These are phyloP conservation scores for Syrrhaptes paradoxus DNA, from an alignment of 2,113 vertebrate species.

Conservation along the genomic window DNA sequence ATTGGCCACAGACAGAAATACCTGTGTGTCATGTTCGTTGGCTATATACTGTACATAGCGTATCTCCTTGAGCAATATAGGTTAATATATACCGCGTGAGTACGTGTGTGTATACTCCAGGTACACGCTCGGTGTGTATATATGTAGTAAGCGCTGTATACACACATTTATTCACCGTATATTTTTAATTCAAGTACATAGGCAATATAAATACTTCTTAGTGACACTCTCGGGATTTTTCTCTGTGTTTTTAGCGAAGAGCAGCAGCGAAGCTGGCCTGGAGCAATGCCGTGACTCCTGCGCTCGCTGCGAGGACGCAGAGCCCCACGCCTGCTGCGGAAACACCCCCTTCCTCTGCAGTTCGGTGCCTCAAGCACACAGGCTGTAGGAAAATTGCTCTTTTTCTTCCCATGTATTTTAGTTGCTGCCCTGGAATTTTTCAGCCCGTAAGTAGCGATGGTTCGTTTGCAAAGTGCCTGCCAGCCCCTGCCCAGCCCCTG, in stretches of 20 bases:
- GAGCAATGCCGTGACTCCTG: neutral
- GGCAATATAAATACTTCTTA: conserved; percentile 23
- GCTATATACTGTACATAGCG: conserved; percentile 46
- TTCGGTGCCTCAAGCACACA: neutral
- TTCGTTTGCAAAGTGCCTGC: neutral
- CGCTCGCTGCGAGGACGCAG: neutral
- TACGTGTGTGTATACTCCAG: neutral
- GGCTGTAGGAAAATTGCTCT: neutral
- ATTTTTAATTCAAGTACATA: conserved; percentile 58
- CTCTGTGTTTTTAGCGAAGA: neutral
- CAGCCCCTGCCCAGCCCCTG: no score
- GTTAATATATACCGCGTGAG: conserved; percentile 46
- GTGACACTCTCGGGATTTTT: neutral
- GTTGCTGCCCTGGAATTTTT: neutral
- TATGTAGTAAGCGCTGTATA: neutral
- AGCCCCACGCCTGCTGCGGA: neutral
- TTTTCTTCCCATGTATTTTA: neutral
- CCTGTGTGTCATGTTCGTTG: conserved; percentile 39
- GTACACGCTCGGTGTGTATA: neutral
- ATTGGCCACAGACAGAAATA: conserved; percentile 24
- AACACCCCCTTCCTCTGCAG: neutral
- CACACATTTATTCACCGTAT: conserved; percentile 31
- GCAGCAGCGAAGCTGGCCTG: neutral
- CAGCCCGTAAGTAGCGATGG: neutral
- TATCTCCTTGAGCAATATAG: conserved; percentile 68